phyloP scores from a whole-genome alignment of 2,113 vertebrate genomes.

The Rattus rattus region DNA sequence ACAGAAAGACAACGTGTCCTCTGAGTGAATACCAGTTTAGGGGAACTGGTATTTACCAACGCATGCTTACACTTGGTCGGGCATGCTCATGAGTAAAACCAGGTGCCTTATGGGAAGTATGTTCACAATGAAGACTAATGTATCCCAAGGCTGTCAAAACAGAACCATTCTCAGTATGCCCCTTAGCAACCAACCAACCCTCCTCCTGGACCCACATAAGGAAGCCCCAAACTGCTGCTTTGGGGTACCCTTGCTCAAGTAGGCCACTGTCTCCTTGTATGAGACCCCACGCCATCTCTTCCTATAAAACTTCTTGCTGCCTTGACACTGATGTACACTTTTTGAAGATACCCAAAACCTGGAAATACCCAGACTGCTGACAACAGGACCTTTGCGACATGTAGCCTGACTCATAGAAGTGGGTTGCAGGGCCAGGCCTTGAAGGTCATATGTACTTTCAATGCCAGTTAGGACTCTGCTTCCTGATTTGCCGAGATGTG shows the following conservation, averaged over 20 bases:
- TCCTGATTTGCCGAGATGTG: not conserved
- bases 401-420: not conserved
- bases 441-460: not conserved
- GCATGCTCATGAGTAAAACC: not conserved
- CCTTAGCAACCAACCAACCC: not conserved
- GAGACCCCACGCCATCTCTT: not conserved
- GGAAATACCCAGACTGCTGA: not conserved
- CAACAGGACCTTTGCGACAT: not conserved
- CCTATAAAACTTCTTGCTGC: not conserved
- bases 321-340: not conserved
- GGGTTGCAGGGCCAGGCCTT: not conserved
- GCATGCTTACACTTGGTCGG: not conserved
- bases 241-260: not conserved
- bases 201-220: not conserved
- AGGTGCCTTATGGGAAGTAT: not conserved
- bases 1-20: not conserved
- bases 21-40: too few relatives aligned
- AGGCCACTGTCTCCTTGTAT: not conserved
- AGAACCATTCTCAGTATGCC: not conserved
- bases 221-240: not conserved
- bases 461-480: not conserved
- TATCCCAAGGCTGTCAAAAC: not conserved
- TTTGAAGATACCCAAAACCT: not conserved
- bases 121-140: not conserved
- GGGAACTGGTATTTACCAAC: not conserved